These are phyloP conservation scores for Henicopernis longicauda DNA, from an alignment of 2,113 vertebrate genomes.

Conservation along the genomic window DNA sequence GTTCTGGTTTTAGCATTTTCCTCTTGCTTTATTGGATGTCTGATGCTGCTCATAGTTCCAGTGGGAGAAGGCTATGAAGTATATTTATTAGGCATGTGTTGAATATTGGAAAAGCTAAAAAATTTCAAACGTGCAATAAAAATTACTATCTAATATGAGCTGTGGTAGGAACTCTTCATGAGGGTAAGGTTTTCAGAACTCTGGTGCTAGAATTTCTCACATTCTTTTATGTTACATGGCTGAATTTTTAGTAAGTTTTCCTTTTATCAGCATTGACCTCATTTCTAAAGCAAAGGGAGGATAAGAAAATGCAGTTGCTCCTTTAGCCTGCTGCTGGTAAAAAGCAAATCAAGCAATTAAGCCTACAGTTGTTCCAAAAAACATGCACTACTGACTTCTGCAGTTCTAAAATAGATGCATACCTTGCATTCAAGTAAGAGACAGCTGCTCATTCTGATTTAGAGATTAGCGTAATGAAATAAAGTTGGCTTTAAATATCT, in stretches of 20 bases:
- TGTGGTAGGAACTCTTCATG: not conserved
- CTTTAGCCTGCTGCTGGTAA: conserved; percentile 28
- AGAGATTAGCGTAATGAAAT: conserved; percentile 76
- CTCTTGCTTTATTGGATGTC: not conserved
- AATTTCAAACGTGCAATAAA: not conserved
- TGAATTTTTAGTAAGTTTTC: not conserved
- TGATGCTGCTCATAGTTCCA: not conserved
- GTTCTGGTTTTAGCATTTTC: not conserved
- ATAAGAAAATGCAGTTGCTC: conserved; percentile 20
- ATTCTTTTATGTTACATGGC: not conserved
- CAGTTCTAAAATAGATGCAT: conserved; percentile 74
- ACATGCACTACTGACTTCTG: conserved; percentile 52
- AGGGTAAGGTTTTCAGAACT: not conserved
- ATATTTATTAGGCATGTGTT: not conserved
- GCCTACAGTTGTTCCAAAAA: conserved; percentile 66
- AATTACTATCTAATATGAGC: not conserved
- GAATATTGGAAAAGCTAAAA: not conserved
- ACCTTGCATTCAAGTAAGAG: conserved; percentile 62
- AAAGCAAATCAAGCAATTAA: conserved; percentile 56
- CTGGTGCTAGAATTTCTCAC: not conserved
- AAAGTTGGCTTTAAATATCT: conserved; percentile 69
- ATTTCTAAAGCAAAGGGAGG: conserved; percentile 4
- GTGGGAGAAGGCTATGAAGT: not conserved
- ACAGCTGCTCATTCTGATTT: conserved; percentile 75
- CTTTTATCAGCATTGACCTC: not conserved